Conservation (phyloP, 2,888 invertebrate genomes). For the Meloe dianella region DNA sequence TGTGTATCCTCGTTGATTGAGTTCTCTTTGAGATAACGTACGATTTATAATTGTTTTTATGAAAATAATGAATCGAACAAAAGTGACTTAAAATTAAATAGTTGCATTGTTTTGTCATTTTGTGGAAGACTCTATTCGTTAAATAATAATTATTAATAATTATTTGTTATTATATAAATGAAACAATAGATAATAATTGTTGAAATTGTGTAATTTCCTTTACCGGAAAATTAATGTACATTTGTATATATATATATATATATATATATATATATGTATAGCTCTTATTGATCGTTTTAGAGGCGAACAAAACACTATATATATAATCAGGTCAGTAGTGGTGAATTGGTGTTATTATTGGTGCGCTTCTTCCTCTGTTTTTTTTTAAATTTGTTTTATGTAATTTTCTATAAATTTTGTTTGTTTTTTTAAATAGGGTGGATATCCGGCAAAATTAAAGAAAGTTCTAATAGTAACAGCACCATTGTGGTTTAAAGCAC, state of each 20-base stretch:
- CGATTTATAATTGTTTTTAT: no score
- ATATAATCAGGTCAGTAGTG: slow-evolving; percentile 3
- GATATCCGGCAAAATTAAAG: slow-evolving; percentile 95
- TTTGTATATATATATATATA: no score
- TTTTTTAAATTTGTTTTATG: background rate
- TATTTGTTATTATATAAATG: background rate
- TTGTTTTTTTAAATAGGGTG: slow-evolving; percentile 78
- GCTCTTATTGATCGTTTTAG: slow-evolving; percentile 6
- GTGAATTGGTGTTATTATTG: background rate
- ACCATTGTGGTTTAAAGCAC: slow-evolving; percentile 97
- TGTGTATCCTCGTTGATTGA: no score
- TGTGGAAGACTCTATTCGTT: no score
- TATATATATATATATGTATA: slow-evolving; percentile 8
- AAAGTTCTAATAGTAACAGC: slow-evolving; percentile 97
- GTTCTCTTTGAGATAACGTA: no score
- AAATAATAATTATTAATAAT: no score
- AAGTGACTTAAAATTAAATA: no score
- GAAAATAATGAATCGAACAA: no score
- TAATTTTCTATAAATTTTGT: background rate
- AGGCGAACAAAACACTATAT: background rate
- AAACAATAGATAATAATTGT: background rate
- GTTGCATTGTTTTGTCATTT: no score
- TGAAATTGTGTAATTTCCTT: slow-evolving; percentile 8
- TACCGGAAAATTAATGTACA: background rate
- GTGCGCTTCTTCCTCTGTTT: background rate